A percentile compares a stretch with the other conserved stretches of the same genome.
These are phyloP conservation scores for Phymanthus crucifer DNA, from an alignment of 92 coral and sea anemone genomes.

Conservation along the genomic window DNA sequence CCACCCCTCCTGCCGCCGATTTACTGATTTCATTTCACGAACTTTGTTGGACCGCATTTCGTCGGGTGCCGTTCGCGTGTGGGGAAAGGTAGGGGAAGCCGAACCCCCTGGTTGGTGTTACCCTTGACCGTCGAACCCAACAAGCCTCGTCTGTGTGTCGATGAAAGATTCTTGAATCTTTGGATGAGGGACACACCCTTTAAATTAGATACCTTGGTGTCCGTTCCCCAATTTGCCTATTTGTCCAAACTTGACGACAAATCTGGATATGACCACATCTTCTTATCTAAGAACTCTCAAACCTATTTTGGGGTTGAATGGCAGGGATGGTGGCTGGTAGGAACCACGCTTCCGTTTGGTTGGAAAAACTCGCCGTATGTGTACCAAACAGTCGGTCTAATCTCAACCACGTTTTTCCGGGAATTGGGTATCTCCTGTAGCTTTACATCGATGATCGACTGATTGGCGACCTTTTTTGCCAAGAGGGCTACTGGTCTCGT, in stretches of 20 bases:
- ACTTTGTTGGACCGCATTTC: background rate
- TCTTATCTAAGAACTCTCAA: constrained; percentile 11
- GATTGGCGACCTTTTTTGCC: constrained; percentile 14
- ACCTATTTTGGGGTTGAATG: constrained; percentile 33
- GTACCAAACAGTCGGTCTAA: no score
- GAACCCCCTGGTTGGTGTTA: background rate
- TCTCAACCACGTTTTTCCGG: no score
- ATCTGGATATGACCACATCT: constrained; percentile 1
- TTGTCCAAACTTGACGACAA: no score
- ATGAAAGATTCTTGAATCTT: no score
- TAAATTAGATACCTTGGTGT: no score
- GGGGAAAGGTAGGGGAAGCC: background rate
- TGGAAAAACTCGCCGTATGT: no score
- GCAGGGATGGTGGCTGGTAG: no score
- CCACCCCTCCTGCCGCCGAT: background rate
- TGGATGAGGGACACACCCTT: no score
- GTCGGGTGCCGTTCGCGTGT: background rate
- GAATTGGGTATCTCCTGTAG: no score
- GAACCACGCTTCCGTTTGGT: constrained; percentile 35
- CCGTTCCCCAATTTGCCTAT: no score
- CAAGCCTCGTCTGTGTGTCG: background rate
- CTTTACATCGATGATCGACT: constrained; percentile 48
- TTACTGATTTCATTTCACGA: background rate
- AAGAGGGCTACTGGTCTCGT: constrained; percentile 35
- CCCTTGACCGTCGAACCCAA: background rate